These are phyloP conservation scores for Lithophane leautieri DNA, from an alignment of 2,888 invertebrate species.

Conservation along the genomic window DNA sequence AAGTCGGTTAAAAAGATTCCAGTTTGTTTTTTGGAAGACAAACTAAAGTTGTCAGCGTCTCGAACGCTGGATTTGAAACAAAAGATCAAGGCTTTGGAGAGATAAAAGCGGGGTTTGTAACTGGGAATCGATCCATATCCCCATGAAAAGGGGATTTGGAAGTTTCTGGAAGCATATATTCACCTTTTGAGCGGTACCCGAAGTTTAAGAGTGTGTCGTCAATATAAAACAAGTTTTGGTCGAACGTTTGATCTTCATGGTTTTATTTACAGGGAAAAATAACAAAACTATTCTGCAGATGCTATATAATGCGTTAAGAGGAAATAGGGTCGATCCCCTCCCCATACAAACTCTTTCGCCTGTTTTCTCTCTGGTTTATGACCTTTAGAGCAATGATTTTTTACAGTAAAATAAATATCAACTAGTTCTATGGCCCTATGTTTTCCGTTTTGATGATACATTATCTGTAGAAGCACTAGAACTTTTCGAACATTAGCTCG, in stretches of 20 bases:
- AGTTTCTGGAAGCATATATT: constrained; percentile 54
- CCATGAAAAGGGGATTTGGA: constrained; percentile 63
- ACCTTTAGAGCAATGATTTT: too few species aligned
- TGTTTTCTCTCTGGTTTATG: too few species aligned
- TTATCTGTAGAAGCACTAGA: too few species aligned
- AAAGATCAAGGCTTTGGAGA: constrained; percentile 63
- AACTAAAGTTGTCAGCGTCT: constrained; percentile 48
- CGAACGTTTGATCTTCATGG: constrained; percentile 29
- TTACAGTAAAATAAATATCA: too few species aligned
- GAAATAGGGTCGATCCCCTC: too few species aligned
- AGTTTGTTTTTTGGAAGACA: constrained; percentile 52
- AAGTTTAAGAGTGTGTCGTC: constrained; percentile 43
- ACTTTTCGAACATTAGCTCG: too few species aligned
- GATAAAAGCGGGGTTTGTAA: constrained; percentile 62
- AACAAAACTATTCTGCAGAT: constrained; percentile 11
- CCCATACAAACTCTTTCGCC: too few species aligned
- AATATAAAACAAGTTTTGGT: constrained; percentile 39
- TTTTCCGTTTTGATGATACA: too few species aligned
- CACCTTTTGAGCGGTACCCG: constrained; percentile 51
- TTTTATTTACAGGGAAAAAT: constrained; percentile 24
- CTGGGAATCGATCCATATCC: constrained; percentile 61
- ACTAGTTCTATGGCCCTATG: too few species aligned
- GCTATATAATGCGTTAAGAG: background rate
- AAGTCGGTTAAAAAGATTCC: too few species aligned
- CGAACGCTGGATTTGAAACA: constrained; percentile 57